These are phyloP conservation scores for Protodeltote pygarga DNA, from an alignment of 2,888 invertebrate species.

Conservation along the genomic window DNA sequence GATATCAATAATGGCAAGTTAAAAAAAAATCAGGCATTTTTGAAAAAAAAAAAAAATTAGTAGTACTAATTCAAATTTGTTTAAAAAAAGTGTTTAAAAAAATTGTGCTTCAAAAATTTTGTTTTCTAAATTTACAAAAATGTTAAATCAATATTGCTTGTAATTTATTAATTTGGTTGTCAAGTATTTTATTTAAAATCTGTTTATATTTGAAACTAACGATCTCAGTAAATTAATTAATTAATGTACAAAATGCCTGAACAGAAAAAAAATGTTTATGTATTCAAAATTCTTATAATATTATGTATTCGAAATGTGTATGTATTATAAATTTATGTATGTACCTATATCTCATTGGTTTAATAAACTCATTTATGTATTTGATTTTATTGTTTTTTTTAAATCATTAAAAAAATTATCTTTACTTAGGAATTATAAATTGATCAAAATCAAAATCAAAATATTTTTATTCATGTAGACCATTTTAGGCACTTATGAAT, in stretches of 20 bases:
- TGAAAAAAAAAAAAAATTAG: background rate
- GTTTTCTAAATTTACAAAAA: too few species aligned
- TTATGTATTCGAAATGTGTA: constrained; percentile 2
- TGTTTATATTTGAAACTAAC: background rate
- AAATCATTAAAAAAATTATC: background rate
- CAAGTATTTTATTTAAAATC: too few species aligned
- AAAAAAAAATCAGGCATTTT: constrained; percentile 20
- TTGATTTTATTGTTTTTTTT: constrained; percentile 4
- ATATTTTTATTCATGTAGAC: too few species aligned
- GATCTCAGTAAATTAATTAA: constrained; percentile 2
- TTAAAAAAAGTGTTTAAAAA: too few species aligned
- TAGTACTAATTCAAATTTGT: too few species aligned
- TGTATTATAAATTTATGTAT: constrained; percentile 22
- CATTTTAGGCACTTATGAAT: too few species aligned
- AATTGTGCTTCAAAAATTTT: too few species aligned
- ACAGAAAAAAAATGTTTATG: constrained; percentile 32
- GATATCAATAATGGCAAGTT: constrained; percentile 17
- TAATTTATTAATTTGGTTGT: background rate
- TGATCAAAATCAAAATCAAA: too few species aligned
- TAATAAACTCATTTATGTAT: constrained; percentile 45
- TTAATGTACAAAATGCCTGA: constrained; percentile 2
- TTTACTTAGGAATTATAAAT: too few species aligned
- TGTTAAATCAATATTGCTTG: background rate
- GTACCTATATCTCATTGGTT: constrained; percentile 38
- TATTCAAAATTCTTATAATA: constrained; percentile 18